Percentiles rank a stretch among this genome's conserved stretches.
These are phyloP conservation scores for Neosalanx taihuensis DNA, from an alignment of 2,797 vertebrate species.

Conservation along the genomic window DNA sequence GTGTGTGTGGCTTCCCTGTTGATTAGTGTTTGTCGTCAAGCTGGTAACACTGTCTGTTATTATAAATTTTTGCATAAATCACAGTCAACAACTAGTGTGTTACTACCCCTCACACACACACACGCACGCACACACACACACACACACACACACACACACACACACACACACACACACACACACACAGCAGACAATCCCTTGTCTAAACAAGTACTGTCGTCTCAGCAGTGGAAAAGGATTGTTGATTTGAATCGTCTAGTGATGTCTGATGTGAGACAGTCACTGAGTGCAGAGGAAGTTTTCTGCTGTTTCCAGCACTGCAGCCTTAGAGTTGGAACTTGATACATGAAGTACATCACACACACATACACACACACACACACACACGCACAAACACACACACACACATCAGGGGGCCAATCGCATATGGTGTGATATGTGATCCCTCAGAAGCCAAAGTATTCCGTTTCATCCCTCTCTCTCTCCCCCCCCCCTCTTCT, in stretches of 20 bases:
- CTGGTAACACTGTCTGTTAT: neutral
- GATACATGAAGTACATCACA: too few species aligned
- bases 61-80: neutral
- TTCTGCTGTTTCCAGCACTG: neutral
- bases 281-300: neutral
- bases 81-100: neutral
- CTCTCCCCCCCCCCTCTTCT: too few species aligned
- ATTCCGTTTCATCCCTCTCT: neutral
- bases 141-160: neutral
- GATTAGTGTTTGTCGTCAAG: neutral
- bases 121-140: constrained; percentile 4
- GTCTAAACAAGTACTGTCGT: constrained; percentile 1
- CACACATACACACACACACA: constrained; percentile 9
- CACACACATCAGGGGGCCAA: neutral
- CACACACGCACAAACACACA: neutral
- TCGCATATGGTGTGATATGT: neutral
- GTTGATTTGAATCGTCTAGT: neutral
- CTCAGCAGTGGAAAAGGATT: neutral
- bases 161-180: constrained; percentile 9
- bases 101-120: constrained; percentile 6
- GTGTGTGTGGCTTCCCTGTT: constrained; percentile 1
- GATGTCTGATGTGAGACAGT: neutral
- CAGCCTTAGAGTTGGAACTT: neutral
- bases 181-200: constrained; percentile 16
- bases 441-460: neutral